Conservation (phyloP, 2,888 invertebrate species). For the Sialis fuliginosa region DNA sequence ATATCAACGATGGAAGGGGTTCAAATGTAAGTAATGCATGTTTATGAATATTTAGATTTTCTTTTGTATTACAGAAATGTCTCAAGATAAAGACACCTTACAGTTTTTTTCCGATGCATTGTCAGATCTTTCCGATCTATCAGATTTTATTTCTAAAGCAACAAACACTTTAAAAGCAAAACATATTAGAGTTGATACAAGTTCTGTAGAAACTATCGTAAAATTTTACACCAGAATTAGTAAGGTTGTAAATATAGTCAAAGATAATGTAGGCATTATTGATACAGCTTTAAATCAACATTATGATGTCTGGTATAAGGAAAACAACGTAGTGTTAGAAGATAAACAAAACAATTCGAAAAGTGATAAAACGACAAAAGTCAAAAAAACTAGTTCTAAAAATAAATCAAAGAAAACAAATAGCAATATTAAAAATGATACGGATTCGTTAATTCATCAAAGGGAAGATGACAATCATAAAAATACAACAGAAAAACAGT, state of each 20-base stretch:
- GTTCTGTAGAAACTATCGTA: background rate
- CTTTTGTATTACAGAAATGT: background rate
- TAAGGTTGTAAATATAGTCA: background rate
- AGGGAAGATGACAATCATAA: too few relatives aligned
- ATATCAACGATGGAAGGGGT: slow-evolving; percentile 1
- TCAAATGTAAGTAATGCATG: slow-evolving; percentile 1
- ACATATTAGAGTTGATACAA: background rate
- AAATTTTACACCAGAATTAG: background rate
- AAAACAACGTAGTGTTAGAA: too few relatives aligned
- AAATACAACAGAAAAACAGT: too few relatives aligned
- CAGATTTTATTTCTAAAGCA: background rate
- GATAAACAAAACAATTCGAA: too few relatives aligned
- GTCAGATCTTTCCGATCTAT: background rate
- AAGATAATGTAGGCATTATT: background rate
- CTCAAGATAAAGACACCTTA: background rate
- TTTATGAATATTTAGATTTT: background rate
- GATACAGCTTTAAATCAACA: background rate
- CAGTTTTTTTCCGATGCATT: background rate
- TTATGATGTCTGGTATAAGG: background rate
- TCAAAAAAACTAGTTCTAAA: too few relatives aligned
- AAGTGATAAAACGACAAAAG: too few relatives aligned
- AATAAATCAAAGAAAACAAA: too few relatives aligned
- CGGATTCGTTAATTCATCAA: too few relatives aligned
- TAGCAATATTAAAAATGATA: too few relatives aligned
- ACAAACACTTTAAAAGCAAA: background rate